Evolutionary conservation across 1,140 invertebrate species (phyloP), one percentile per base, ranked within the genome.

Genomic region (Teleogryllus occipitalis): DNA sequence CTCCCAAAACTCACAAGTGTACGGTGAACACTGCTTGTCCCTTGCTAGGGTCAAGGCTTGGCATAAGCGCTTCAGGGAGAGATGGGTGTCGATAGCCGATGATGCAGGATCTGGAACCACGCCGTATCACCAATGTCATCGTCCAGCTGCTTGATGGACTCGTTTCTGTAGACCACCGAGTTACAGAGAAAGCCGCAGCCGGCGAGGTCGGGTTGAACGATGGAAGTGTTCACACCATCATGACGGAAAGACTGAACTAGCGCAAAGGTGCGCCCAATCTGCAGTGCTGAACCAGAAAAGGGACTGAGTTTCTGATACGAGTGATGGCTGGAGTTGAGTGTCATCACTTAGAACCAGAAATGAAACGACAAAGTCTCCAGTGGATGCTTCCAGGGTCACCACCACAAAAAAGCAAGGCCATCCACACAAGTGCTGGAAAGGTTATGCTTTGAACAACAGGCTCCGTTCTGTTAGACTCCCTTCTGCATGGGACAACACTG

Each of bases 31-130:
- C 76, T 77, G 27, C 47, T 46, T 77, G 76, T 77, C n/a, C 54
- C 54, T 72, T 72, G 54, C 8, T 12, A 72, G 54, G 54, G 54
- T 72, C 76, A 77, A 77, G 76, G 47, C 14, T 15, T 77, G 76
- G 76, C 76, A 77, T 46, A 77, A 47, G 76, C 76, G 76, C 39
- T 77, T 77, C 76, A 77, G 12, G 76, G 76, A 77, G 47, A 39
- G 76, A 77, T 14, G 76, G 22, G 76, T 27, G 74, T 77, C 76
- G 76, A 46, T 77, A 77, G 76, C 47, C 76, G 12, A 77, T 47
- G 76, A 46, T 49, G 76, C 12, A 77, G 22, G 76, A 18, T 72
- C 54, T 72, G 54, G 54, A 72, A 72, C 54, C 54, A 72, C 54
- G n/a, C 54, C 54, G 54, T 12, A 72, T 72, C 18, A 72, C 54